Evolutionary conservation across 2,888 invertebrate genomes (phyloP), one percentile per base, ranked within the genome.

Genomic region (Leptinotarsa haldemani): DNA sequence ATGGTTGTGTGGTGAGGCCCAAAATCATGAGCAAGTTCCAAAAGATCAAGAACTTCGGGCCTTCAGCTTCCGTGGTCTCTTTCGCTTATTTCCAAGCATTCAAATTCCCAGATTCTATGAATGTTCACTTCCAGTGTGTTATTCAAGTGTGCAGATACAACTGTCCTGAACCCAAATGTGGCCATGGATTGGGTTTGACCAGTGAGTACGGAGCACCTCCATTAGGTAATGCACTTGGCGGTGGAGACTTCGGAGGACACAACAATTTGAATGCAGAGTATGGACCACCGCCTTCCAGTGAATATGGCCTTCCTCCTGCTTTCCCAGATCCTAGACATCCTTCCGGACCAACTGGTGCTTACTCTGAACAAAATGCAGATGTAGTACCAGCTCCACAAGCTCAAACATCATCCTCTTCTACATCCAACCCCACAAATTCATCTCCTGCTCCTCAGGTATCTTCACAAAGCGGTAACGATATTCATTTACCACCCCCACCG

Each of bases 31-130:
- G 94, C 83, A 94, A 95, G 87, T 97, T 97, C 93, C 96, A 97
- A 85, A 97, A 97, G 88, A 96, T 97, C 80, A 97, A 97, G 89
- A 97, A 97, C 90, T 97, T 97, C 84, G 97, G 97, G 1, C 95
- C 96, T 0, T 96, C 96, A 30, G 97, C 97, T 4, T 96, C 96
- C 0, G 97, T 97, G 4, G 96, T 97, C 18, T 96, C 96, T 69
- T 97, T 97, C 85, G 97, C 97, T 16, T 96, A 97, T 89, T 97
- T 97, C 94, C 97, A 97, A 89, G 97, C 97, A 7, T 97, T 97
- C 90, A 97, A 97, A 88, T 97, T 97, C 92, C 97, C 97, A 1
- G 97, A 97, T 87, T 96, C 96, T 15, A 97, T 97, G 97, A 97
- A 97, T 86, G 97, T 97, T 3, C 97, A 97, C 90, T 97, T 97